Evolutionary conservation across 2,888 invertebrate genomes (phyloP), one percentile per base, ranked within the genome.

Genomic region (Drosophila maculinotata): DNA sequence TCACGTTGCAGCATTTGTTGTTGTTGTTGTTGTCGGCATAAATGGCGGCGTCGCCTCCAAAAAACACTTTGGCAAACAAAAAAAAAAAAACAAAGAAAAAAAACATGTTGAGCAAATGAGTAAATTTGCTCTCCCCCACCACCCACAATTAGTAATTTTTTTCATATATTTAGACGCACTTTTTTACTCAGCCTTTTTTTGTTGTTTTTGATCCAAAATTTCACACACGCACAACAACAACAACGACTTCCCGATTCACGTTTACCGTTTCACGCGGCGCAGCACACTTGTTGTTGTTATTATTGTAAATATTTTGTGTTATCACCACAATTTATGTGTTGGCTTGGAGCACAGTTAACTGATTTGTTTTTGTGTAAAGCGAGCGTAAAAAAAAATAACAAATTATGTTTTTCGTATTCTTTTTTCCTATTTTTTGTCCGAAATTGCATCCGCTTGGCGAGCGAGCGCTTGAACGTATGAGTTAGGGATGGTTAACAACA

Each of bases 31-130:
- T 68, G 44, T 65, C 64, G 58, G 49, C 69, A 73, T 74, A 76
- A 76, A 77, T 76, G 78, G 75, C 76, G 76, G 78, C 79, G 78
- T 68, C 78, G 72, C 58, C 69, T 68, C 48, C 64, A 72, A n/a
- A n/a, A n/a, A n/a, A 72, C 69, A 69, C 72, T 71, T 70, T 68
- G 63, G 72, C 72, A 64, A 69, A 64, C n/a, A n/a, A n/a, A n/a
- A n/a, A n/a, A n/a, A n/a, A n/a, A n/a, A n/a, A n/a, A n/a, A n/a
- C n/a, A n/a, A n/a, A n/a, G n/a, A n/a, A n/a, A n/a, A n/a, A n/a
- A n/a, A n/a, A n/a, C n/a, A 44, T 63, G 58, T 51, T 68, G 56
- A 47, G 66, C 66, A 49, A 62, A 53, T 68, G 42, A n/a, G n/a
- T n/a, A n/a, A n/a, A n/a, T n/a, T n/a, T n/a, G n/a, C n/a, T n/a